Base-by-base conservation (phyloP, 2,888 invertebrate species). In the Caenorhabditis drosophilae region DNA sequence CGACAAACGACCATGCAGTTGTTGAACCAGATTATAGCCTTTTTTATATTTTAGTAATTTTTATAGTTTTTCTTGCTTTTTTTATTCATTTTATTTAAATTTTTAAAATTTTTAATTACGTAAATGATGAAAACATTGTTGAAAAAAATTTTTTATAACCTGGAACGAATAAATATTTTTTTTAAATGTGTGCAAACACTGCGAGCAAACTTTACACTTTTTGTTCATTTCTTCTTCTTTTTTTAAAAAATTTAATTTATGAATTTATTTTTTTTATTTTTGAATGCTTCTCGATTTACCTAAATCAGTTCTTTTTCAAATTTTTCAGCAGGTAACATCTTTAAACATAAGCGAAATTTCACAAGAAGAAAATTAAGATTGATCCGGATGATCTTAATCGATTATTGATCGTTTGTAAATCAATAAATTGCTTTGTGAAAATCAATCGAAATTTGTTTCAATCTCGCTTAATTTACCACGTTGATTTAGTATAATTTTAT, bases 1-100 rank as follows among this genome's bases (percentile, higher is more conserved):
- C 66, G 0, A 66, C 66, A 2, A 54, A 55, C 16, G 66, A 66
- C 35, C 31, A 66, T 16, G 22, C 59, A 3, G 41, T 41, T n/a
- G 48, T 66, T 7, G 51, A 44, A 12, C 41, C 51, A 0, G 59
- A 66, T 36, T 66, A 66, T 34, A 38, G 44, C 16, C 22, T 64
- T 2, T n/a, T 58, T n/a, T 64, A 64, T n/a, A 25, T 47, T n/a
- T 4, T 40, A 3, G 11, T 50, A 20, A 9, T 61, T 15, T 18
- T 61, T 12, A 23, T 16, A 1, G 1, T 18, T 16, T 4, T 55
- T 16, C 7, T 45, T 11, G 26, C 18, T 27, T 25, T 45, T 9
- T 25, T 15, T 4, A 16, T 45, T n/a, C n/a, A n/a, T n/a, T n/a
- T n/a, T n/a, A n/a, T n/a, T n/a, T n/a, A n/a, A n/a, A n/a, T n/a